Evolutionary conservation across 2,797 vertebrate species (phyloP), one percentile per base, ranked within the genome.

Genomic region (Telmatherina bonti): DNA sequence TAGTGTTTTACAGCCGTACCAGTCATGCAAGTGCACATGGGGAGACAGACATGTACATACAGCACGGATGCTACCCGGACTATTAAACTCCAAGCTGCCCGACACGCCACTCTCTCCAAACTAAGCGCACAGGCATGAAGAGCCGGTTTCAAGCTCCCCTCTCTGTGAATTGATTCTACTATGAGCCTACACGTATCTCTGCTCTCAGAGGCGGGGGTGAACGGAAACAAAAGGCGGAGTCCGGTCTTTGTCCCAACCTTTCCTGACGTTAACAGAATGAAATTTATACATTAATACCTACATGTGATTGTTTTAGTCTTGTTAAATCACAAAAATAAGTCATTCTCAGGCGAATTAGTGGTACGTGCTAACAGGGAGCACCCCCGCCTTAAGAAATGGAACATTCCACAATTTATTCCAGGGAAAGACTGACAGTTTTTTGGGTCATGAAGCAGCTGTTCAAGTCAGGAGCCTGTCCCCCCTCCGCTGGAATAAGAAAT

Each of bases 391-490:
- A 67, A 51, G 7, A 58, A 82, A 89, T 96, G 94, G 93, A 92
- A 86, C 84, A 81, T 84, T 94, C 95, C 94, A 95, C 95, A 95
- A 95, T 96, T 96, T 96, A 95, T 95, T 95, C 95, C 95, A 94
- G 94, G 95, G 94, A 95, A 96, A 96, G 95, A 96, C 95, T 95
- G 95, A 96, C 95, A 96, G 95, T 95, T 96, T 96, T 95, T 96
- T 95, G 95, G 95, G 95, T 96, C 95, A 96, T 95, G 95, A 95
- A 95, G 95, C 95, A 94, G 95, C 95, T 95, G 94, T 95, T 95
- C 92, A 90, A 95, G 93, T 94, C 94, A 94, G 85, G 82, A 79
- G 89, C 82, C 88, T 74, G 67, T 73, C 88, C 94, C 73, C 95
- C 95, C 95, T 94, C 95, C 87, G 92, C 93, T 92, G 85, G 94